Base-by-base conservation (phyloP, 2,888 invertebrate species). In the Abrostola triplasia region DNA sequence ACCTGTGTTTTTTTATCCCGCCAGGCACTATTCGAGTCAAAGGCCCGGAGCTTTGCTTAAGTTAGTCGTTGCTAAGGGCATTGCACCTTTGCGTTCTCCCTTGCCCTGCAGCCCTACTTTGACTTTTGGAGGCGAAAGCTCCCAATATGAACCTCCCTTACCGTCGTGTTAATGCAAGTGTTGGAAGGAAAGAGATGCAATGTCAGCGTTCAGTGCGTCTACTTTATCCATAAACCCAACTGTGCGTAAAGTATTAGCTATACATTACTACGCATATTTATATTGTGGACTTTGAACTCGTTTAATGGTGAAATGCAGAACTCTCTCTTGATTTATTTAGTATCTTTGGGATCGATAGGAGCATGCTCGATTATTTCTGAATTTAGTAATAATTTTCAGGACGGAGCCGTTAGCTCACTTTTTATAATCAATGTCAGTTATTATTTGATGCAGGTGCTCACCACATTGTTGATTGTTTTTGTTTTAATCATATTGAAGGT, bases 61-160 rank as follows among this genome's bases (percentile, higher is more conserved):
- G 88, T 90, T 90, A 88, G 90, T 84, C 84, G 85, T 88, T 85
- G 85, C 88, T 89, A 90, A 93, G 94, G 94, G 93, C 94, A 93
- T 88, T 93, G 93, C 91, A 89, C 94, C 92, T 91, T 89, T 85
- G 88, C 90, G 90, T 88, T 92, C 92, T 93, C 93, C 93, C 93
- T 92, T 92, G 90, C 93, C 92, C 92, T 92, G 92, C 88, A 93
- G 93, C 94, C 94, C 94, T 93, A 93, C 91, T 91, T 94, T 92
- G 85, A 84, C 84, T 90, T 91, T 90, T 82, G 80, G 83, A 89
- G 90, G 81, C 79, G 92, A 86, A 91, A 88, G 86, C 85, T 85
- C 83, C 81, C 77, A 90, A 87, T 85, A 84, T 77, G 70, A 75
- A 76, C 86, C 85, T 92, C 91, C 89, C 87, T 89, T 87, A 86